Evolutionary conservation across 2,797 vertebrate species (phyloP).

Genomic region (Macropus fuliginosus): DNA sequence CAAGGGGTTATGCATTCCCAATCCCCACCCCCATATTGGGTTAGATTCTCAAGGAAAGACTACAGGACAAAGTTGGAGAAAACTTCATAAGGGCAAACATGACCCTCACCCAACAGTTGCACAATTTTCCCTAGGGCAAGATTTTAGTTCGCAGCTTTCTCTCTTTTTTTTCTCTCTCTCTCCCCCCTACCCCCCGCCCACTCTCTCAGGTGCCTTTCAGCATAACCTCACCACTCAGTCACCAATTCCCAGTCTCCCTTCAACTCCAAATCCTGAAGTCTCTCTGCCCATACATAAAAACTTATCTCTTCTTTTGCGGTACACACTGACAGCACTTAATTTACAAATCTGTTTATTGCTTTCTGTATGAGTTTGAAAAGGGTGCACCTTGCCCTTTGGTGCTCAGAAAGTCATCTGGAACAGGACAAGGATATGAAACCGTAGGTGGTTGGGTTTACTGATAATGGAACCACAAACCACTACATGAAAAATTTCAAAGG

Average conservation of each 20-base stretch:
- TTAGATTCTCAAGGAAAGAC: conserved; percentile 20
- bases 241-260: neutral
- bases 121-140: neutral
- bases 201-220: conserved; percentile 1
- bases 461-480: conserved; percentile 22
- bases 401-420: conserved; percentile 62
- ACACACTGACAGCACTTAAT: neutral
- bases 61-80: conserved; percentile 13
- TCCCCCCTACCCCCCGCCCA: neutral
- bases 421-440: conserved; percentile 22
- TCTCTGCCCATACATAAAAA: neutral
- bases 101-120: neutral
- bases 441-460: conserved; percentile 41
- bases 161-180: neutral
- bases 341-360: neutral
- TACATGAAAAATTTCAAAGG: conserved; percentile 61
- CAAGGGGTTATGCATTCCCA: neutral
- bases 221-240: neutral
- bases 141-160: neutral
- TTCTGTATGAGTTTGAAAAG: neutral
- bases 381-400: conserved; percentile 16
- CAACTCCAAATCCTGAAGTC: neutral
- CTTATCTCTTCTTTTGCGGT: neutral
- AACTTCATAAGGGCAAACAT: conserved; percentile 13
- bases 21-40: neutral